Evolutionary conservation across 2,888 invertebrate species (phyloP).

Genomic region (Ephialtes manifestator): DNA sequence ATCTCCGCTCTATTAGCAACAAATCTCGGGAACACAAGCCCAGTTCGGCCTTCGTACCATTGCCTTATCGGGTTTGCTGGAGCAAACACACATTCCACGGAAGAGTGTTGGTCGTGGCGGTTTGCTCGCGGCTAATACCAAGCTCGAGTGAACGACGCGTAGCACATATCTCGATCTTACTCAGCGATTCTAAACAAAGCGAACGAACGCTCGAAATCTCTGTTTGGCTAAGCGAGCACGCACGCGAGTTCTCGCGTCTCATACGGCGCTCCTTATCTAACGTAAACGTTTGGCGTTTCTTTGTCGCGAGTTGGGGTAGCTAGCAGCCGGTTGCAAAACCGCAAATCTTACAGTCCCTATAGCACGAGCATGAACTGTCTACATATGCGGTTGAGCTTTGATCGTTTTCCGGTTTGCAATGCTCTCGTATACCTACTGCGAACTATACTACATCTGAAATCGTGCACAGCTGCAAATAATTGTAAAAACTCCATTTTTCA

Average conservation of each 20-base stretch:
- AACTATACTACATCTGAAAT: neutral
- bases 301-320: constrained; percentile 59
- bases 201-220: constrained; percentile 72
- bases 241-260: constrained; percentile 63
- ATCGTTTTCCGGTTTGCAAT: constrained; percentile 42
- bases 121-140: constrained; percentile 36
- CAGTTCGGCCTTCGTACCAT: constrained; percentile 38
- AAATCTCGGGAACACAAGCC: constrained; percentile 42
- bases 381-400: constrained; percentile 26
- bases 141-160: constrained; percentile 1
- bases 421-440: neutral
- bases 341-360: constrained; percentile 30
- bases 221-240: constrained; percentile 78
- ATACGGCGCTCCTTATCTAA: constrained; percentile 79
- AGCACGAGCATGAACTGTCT: constrained; percentile 6
- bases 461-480: neutral
- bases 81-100: constrained; percentile 38
- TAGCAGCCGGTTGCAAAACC: constrained; percentile 57
- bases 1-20: constrained; percentile 8
- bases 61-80: constrained; percentile 37
- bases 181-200: constrained; percentile 81
- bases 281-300: constrained; percentile 77
- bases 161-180: constrained; percentile 75
- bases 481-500: no score
- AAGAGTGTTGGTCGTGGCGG: constrained; percentile 24